phyloP scores from a whole-genome alignment of 2,888 invertebrate genomes.

The Eupithecia pulchellata region DNA sequence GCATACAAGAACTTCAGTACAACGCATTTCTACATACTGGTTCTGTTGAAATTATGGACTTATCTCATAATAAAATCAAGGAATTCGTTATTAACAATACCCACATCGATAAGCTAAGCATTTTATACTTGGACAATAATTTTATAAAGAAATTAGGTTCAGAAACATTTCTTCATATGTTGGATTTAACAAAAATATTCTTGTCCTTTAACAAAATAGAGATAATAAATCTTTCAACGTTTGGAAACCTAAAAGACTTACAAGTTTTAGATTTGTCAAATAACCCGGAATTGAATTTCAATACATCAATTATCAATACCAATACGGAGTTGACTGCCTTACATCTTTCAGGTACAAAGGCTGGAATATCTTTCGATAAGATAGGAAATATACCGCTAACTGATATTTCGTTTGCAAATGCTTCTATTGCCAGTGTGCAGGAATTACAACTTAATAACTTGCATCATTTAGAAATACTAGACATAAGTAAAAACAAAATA shows the following conservation, averaged over 20 bases:
- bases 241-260: constrained; percentile 54
- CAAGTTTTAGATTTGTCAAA: constrained; percentile 62
- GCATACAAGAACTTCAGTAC: constrained; percentile 58
- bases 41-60: constrained; percentile 60
- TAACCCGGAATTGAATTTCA: constrained; percentile 57
- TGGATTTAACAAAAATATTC: constrained; percentile 49
- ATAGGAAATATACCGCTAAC: constrained; percentile 45
- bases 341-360: constrained; percentile 57
- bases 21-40: constrained; percentile 62
- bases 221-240: constrained; percentile 49
- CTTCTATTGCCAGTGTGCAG: constrained; percentile 54
- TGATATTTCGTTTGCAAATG: constrained; percentile 54
- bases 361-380: constrained; percentile 49
- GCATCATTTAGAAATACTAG: constrained; percentile 49
- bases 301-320: constrained; percentile 46
- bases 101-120: constrained; percentile 53
- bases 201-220: constrained; percentile 59
- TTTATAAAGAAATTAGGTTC: constrained; percentile 52
- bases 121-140: constrained; percentile 63
- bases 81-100: constrained; percentile 62
- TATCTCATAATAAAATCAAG: constrained; percentile 64
- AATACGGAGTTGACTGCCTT: constrained; percentile 51
- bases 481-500: constrained; percentile 59
- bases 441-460: constrained; percentile 52
- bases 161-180: constrained; percentile 50